Evolutionary conservation across 2,888 invertebrate species (phyloP), one percentile per base, ranked within the genome.

Genomic region (Maniola hyperantus): DNA sequence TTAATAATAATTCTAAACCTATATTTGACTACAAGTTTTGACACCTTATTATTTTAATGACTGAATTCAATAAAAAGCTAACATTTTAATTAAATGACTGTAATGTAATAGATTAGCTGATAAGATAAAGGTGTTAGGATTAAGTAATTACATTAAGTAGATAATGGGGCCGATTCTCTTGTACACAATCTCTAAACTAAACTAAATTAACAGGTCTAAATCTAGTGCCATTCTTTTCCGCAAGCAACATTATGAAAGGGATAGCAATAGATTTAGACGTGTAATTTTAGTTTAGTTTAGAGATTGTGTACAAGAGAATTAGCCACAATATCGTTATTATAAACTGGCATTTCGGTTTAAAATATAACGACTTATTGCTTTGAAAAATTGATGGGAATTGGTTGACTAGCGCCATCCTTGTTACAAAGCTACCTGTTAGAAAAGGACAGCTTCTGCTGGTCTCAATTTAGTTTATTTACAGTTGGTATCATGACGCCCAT

Each of bases 91-190:
- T n/a, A 15, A 48, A 18, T 48, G 15, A 18, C 48, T 48, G 48
- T 48, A 10, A 48, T 48, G n/a, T 44, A 13, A 44, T 48, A 15
- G 42, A 48, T 48, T 15, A 48, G 11, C 42, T 5, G 48, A 48
- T 48, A 48, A 48, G 48, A 48, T 48, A 48, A 18, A 48, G 18
- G 2, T 6, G 5, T 44, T n/a, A n/a, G 44, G 46, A 48, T 48
- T 48, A 46, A 46, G 15, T 15, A 48, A 48, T 48, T 46, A 46
- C 15, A 33, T 53, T 53, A 20, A 13, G 51, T 39, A 20, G 62
- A 44, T 11, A 10, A 60, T 26, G n/a, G n/a, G n/a, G n/a, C n/a
- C n/a, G n/a, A n/a, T n/a, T n/a, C n/a, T n/a, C n/a, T n/a, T n/a
- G n/a, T n/a, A n/a, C n/a, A n/a, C n/a, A n/a, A n/a, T n/a, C n/a